Conservation (phyloP, 2,888 invertebrate species). For the Malacosoma neustria region DNA sequence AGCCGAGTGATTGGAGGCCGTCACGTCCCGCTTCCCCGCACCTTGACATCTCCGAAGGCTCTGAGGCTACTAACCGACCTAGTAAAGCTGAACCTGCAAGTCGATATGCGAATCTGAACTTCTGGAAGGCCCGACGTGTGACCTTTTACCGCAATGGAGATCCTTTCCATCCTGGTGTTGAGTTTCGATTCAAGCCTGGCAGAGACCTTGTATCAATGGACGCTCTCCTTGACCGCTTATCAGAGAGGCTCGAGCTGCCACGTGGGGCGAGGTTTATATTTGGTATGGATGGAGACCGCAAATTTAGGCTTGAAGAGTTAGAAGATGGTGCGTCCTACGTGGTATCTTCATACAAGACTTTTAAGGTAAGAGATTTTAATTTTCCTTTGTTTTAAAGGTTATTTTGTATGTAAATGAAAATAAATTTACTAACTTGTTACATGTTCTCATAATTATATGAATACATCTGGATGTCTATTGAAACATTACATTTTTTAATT, state of each 20-base stretch:
- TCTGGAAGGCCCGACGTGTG: constrained; percentile 90
- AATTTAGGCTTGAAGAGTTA: constrained; percentile 88
- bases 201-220: constrained; percentile 91
- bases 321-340: constrained; percentile 95
- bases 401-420: too few species aligned
- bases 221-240: constrained; percentile 88
- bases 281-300: constrained; percentile 92
- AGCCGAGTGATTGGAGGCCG: constrained; percentile 69
- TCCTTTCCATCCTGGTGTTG: constrained; percentile 92
- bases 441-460: too few species aligned
- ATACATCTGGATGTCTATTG: too few species aligned
- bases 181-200: constrained; percentile 89
- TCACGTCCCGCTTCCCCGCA: constrained; percentile 57
- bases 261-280: constrained; percentile 93
- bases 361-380: constrained; percentile 84
- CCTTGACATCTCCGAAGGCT: constrained; percentile 60
- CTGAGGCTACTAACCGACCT: constrained; percentile 67
- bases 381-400: too few species aligned
- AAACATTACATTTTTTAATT: too few species aligned
- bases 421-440: too few species aligned
- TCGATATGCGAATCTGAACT: constrained; percentile 86
- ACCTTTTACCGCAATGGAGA: constrained; percentile 96
- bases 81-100: constrained; percentile 73
- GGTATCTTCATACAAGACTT: constrained; percentile 92
- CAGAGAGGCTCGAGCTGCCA: constrained; percentile 89